phyloP scores from a whole-genome alignment of 2,888 invertebrate genomes.

The Diplolepis rosae region DNA sequence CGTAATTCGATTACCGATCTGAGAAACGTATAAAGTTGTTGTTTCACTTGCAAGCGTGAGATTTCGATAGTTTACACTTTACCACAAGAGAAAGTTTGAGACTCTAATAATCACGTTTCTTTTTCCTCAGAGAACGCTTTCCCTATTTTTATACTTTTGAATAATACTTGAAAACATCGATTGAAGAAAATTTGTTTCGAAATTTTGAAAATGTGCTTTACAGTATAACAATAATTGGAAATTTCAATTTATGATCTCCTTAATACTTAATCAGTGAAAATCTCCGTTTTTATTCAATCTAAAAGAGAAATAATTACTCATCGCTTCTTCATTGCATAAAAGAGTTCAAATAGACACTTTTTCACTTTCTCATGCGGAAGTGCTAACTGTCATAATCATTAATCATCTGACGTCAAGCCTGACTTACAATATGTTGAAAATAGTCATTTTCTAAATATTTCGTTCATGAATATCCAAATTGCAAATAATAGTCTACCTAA shows the following conservation, averaged over 20 bases:
- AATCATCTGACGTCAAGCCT: neutral
- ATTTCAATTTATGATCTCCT: no score
- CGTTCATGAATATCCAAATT: no score
- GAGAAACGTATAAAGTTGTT: neutral
- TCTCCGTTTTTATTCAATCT: no score
- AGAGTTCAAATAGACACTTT: neutral
- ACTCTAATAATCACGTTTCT: neutral
- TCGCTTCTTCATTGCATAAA: neutral
- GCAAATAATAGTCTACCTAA: no score
- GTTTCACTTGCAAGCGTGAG: neutral
- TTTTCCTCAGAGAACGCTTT: neutral
- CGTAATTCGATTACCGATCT: neutral
- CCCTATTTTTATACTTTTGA: neutral
- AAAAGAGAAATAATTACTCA: no score
- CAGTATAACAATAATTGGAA: no score
- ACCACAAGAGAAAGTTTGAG: slow-evolving; percentile 4
- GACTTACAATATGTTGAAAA: neutral
- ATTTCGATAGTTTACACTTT: slow-evolving; percentile 7
- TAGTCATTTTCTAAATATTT: no score
- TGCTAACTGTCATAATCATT: neutral
- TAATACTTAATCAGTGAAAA: no score
- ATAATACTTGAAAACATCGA: no score
- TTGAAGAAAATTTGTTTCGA: no score
- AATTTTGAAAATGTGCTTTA: no score
- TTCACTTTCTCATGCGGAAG: slow-evolving; percentile 3